Base-by-base conservation (phyloP, 2,797 vertebrate species). In the Megaceryle alcyon region DNA sequence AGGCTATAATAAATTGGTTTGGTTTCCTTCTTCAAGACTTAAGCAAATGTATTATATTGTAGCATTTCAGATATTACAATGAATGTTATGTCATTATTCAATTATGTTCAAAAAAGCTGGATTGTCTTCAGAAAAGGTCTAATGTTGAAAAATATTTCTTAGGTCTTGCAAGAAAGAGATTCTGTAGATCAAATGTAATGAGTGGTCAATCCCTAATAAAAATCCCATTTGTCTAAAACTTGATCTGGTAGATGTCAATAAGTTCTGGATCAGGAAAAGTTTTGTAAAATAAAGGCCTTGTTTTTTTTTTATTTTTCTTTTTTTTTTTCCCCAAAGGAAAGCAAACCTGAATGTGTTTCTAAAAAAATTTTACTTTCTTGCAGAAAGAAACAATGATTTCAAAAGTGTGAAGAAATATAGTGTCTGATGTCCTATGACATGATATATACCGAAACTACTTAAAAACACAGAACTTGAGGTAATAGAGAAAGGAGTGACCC, bases 1-100 rank as follows among this genome's bases (percentile, higher is more conserved):
- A 91, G 82, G 91, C 94, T 94, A 95, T 90, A 96, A 97, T 96
- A 97, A 96, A 96, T 96, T 94, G 88, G 66, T 92, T 95, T 91
- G 80, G 73, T 96, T 93, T 93, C 82, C 88, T 77, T 89, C 92
- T 90, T 66, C 53, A 43, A 77, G 87, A 82, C 90, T 95, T 96
- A 95, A 91, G 53, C 43, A 88, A 96, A 95, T 61, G 80, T 76
- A 75, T 93, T 95, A 61, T 92, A 94, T 77, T 95, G 82, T 94
- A 94, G 53, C 69, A 77, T 90, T 94, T 81, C 59, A 54, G 70
- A 69, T 46, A 46, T 66, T 96, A 87, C 66, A 90, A 51, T 77
- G 77, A 72, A 56, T 31, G 54, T 61, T 78, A 49, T 92, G 37
- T 54, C 70, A 57, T 89, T 94, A 86, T 86, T 94, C 66, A 48